Conservation (phyloP, 1,140 invertebrate species). For the Adoxophyes honmai region DNA sequence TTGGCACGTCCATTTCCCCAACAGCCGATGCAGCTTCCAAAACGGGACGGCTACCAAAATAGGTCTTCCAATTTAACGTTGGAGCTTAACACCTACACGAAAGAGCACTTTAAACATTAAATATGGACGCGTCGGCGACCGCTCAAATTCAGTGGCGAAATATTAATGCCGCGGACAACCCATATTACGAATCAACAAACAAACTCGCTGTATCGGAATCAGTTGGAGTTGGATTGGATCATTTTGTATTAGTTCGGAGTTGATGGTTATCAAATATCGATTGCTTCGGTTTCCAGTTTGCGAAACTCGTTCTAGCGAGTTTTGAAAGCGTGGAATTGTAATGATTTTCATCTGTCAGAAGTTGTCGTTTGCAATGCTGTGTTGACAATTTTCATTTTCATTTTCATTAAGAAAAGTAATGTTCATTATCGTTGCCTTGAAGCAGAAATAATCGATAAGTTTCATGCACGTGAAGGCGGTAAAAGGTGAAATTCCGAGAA, state of each 20-base stretch:
- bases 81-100: conserved; percentile 38
- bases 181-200: conserved; percentile 22
- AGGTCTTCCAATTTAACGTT: conserved; percentile 14
- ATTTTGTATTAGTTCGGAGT: conserved; percentile 25
- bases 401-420: too few relatives aligned
- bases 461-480: too few relatives aligned
- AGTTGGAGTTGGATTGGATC: conserved; percentile 9
- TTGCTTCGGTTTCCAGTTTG: neutral
- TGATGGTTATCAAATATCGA: conserved; percentile 13
- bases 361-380: too few relatives aligned
- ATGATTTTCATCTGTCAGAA: too few relatives aligned
- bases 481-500: too few relatives aligned
- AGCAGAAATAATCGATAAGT: too few relatives aligned
- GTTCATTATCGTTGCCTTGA: too few relatives aligned
- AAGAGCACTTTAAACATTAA: conserved; percentile 61
- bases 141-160: conserved; percentile 36
- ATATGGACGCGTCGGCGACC: conserved; percentile 41
- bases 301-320: neutral
- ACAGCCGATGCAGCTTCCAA: neutral
- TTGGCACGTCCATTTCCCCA: too few relatives aligned
- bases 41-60: conserved; percentile 24
- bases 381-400: too few relatives aligned
- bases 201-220: conserved; percentile 5
- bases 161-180: conserved; percentile 30
- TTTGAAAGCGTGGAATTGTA: too few relatives aligned